Percentiles rank a stretch among this genome's conserved stretches.
Evolutionary conservation across 2,797 vertebrate genomes (phyloP).

Genomic region (Amblyraja radiata): DNA sequence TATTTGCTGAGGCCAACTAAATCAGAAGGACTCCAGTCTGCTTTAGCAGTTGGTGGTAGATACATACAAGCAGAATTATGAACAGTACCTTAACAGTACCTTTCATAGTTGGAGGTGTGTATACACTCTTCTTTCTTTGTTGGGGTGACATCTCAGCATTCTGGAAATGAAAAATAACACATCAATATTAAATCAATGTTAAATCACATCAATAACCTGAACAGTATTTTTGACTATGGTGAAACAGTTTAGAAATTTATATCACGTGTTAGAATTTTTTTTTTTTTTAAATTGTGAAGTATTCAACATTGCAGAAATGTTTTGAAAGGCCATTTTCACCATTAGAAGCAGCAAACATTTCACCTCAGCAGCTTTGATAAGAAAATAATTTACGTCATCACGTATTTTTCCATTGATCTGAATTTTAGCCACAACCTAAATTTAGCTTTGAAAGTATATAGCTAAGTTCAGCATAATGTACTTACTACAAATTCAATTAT

Average conservation of each 20-base stretch:
- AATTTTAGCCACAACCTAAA: neutral
- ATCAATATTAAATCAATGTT: neutral
- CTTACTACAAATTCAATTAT: neutral
- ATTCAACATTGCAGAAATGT: neutral
- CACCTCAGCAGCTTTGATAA: neutral
- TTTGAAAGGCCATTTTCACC: neutral
- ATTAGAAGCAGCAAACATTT: neutral
- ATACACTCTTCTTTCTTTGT: constrained; percentile 83
- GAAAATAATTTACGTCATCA: neutral
- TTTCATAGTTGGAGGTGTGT: constrained; percentile 71
- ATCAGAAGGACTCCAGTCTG: neutral
- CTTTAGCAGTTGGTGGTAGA: constrained; percentile 25
- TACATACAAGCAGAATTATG: constrained; percentile 36
- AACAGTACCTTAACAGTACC: constrained; percentile 62
- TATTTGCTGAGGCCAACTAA: neutral
- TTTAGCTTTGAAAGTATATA: neutral
- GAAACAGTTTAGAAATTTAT: neutral
- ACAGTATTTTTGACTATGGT: neutral
- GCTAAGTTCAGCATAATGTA: neutral
- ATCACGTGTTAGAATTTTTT: neutral
- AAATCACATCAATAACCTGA: neutral
- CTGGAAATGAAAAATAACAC: constrained; percentile 46
- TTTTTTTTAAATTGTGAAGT: neutral
- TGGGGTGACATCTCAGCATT: constrained; percentile 61
- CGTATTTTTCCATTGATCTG: neutral